Conservation (phyloP, 2,888 invertebrate species). For the Tenthredo scrophulariae region DNA sequence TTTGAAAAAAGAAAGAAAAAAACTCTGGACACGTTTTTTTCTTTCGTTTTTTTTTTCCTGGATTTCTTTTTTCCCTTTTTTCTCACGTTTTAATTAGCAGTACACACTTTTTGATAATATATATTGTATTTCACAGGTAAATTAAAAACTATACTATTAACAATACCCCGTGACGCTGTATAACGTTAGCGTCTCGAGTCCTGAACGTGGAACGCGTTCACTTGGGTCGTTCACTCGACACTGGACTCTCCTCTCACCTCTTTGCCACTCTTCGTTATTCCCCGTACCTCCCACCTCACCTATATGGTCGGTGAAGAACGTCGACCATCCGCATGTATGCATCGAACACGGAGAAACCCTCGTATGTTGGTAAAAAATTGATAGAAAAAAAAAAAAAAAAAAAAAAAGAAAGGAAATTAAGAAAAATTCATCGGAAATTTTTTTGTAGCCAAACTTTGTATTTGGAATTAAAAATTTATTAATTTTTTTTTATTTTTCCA, state of each 20-base stretch:
- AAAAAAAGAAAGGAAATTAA: not conserved
- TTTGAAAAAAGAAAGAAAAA: not conserved
- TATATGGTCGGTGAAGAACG: not conserved
- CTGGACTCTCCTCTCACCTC: conserved; percentile 69
- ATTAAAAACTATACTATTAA: not conserved
- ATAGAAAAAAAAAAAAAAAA: not conserved
- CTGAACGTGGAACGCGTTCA: conserved; percentile 59
- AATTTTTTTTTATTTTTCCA: not conserved
- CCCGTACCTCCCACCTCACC: conserved; percentile 31
- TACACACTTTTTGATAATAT: not conserved
- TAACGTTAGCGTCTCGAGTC: not conserved
- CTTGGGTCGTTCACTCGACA: conserved; percentile 75
- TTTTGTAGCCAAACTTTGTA: not conserved
- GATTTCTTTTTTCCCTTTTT: no score
- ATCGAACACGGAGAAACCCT: not conserved
- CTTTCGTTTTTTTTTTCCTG: not conserved
- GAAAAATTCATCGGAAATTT: not conserved
- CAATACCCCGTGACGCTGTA: not conserved
- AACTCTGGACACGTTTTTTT: not conserved
- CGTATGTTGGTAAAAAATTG: not conserved
- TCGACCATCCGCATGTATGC: not conserved
- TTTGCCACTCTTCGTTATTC: conserved; percentile 62
- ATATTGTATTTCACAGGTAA: not conserved
- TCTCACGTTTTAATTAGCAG: not conserved
- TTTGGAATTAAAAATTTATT: not conserved